Evolutionary conservation across 1,140 invertebrate genomes (phyloP), one percentile per base, ranked within the genome.

Genomic region (Caenorhabditis remanei): DNA sequence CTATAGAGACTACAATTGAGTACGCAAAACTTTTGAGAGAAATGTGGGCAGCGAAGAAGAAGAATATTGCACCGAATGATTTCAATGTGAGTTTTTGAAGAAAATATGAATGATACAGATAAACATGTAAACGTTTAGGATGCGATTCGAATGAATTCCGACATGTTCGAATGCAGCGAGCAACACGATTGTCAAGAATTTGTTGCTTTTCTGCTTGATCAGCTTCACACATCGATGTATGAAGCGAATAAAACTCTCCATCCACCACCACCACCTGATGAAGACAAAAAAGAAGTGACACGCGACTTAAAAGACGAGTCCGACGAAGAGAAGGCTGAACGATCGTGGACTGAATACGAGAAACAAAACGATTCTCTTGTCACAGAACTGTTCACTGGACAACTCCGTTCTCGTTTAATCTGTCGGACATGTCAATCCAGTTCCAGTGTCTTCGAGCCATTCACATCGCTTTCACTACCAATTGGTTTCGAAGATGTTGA

Each of bases 131-230:
- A 19, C 5, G 84, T 90, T 21, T 84, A 93, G 90, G 94, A 94
- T 89, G 94, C 89, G 94, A 96, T 90, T 93, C 95, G 82, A 95
- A 95, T 65, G 40, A 86, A 63, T 16, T 85, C 71, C 9, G 88
- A 88, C 16, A 67, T 85, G 89, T 98, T 97, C 93, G 95, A 95
- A 83, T 95, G 95, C 55, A 94, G 94, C 88, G 95, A 96, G 87
- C 97, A 98, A 91, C 97, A 98, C 93, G 97, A 98, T 92, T 96
- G 96, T 1, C 96, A 98, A 93, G 97, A 98, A 92, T 97, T 98
- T 92, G 94, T 98, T 1, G 95, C 95, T 21, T 96, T 97, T 90
- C 94, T 98, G 5, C 94, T 98, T 93, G 96, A 98, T 90, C 96
- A 96, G 94, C 94, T 98, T 88, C 96, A 98, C 91, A 96, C 96